These are phyloP conservation scores for Chionis minor DNA, from an alignment of 2,113 vertebrate genomes.

Conservation along the genomic window DNA sequence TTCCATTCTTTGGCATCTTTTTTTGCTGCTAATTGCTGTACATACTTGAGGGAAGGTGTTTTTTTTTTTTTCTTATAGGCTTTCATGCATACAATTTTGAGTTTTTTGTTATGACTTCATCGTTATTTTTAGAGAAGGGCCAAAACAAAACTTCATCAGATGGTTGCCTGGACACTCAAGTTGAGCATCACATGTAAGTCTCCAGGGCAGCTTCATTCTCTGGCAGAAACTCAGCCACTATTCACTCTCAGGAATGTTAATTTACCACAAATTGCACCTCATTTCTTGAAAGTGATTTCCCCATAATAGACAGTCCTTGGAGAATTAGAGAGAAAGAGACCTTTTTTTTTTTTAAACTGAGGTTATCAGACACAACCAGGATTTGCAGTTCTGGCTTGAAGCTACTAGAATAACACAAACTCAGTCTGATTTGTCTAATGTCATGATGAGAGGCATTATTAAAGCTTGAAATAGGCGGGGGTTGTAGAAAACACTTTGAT, in stretches of 20 bases:
- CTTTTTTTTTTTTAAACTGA: background rate
- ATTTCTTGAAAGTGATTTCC: constrained; percentile 20
- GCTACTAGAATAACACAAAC: background rate
- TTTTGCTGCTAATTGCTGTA: background rate
- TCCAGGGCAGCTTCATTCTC: background rate
- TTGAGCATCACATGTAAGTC: background rate
- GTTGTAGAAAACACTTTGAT: background rate
- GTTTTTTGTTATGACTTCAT: background rate
- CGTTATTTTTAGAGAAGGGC: background rate
- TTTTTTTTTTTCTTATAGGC: background rate
- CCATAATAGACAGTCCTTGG: background rate
- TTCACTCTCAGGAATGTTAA: background rate
- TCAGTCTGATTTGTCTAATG: background rate
- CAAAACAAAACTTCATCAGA: background rate
- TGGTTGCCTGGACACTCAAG: background rate
- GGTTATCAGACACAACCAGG: background rate
- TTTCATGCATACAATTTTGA: background rate
- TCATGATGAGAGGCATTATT: background rate
- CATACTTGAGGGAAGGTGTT: background rate
- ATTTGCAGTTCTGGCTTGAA: background rate
- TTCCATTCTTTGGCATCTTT: background rate
- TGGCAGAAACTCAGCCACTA: background rate
- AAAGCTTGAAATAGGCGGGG: background rate
- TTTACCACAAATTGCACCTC: constrained; percentile 1
- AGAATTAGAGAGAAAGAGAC: background rate